Evolutionary conservation across 2,888 invertebrate genomes (phyloP).

Genomic region (Mimumesa dahlbomi): DNA sequence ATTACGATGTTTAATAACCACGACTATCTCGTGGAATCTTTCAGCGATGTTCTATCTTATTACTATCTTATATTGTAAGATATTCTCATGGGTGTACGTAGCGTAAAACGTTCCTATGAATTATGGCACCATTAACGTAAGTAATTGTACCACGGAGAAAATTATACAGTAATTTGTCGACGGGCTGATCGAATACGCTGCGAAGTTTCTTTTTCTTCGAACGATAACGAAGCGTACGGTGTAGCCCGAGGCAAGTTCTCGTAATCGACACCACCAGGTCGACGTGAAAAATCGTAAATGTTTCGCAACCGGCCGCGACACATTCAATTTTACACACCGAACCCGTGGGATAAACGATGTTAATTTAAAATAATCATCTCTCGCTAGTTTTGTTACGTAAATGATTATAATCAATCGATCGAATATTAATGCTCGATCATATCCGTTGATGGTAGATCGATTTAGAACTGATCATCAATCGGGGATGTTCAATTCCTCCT

Average conservation of each 20-base stretch:
- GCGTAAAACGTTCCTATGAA: constrained; percentile 51
- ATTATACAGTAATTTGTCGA: constrained; percentile 59
- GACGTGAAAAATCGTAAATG: too few species aligned
- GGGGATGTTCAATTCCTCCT: too few species aligned
- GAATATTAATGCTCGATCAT: too few species aligned
- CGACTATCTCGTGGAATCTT: constrained; percentile 17
- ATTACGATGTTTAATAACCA: constrained; percentile 5
- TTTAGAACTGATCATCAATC: too few species aligned
- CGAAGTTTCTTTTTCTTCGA: constrained; percentile 42
- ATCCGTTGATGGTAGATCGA: too few species aligned
- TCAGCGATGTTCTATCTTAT: constrained; percentile 29
- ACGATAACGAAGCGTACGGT: constrained; percentile 36
- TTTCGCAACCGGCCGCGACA: too few species aligned
- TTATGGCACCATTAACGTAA: constrained; percentile 59
- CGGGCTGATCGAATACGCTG: constrained; percentile 52
- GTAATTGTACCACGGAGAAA: constrained; percentile 57
- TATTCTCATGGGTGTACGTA: constrained; percentile 31
- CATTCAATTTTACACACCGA: too few species aligned
- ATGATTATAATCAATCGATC: too few species aligned
- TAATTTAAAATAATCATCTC: too few species aligned
- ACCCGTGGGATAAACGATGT: too few species aligned
- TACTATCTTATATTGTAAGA: constrained; percentile 35
- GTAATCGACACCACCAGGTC: too few species aligned
- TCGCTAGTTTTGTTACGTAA: too few species aligned
- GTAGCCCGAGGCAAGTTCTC: neutral